Conservation (phyloP, 2,113 vertebrate genomes). For the Nyctereutes procyonoides region DNA sequence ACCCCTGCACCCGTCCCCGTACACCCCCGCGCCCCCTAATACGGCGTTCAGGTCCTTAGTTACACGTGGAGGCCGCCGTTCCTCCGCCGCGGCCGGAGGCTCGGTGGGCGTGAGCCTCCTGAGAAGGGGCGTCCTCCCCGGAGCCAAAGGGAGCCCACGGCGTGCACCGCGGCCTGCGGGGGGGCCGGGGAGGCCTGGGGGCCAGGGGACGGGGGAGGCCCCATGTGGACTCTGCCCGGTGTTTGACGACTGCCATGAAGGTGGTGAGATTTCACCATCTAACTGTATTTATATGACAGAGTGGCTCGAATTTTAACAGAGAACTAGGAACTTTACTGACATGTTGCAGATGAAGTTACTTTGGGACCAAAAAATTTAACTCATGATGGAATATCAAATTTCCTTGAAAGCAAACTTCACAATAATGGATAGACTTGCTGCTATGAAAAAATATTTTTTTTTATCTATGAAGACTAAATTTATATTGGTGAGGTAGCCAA, state of each 20-base stretch:
- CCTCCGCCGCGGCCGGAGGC: too few species aligned
- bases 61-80: too few species aligned
- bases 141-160: too few species aligned
- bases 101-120: too few species aligned
- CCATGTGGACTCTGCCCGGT: too few species aligned
- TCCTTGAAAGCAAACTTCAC: conserved; percentile 54
- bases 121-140: too few species aligned
- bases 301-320: conserved; percentile 94
- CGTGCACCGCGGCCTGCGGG: too few species aligned
- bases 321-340: conserved; percentile 34
- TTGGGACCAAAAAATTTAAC: conserved; percentile 38
- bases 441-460: conserved; percentile 47
- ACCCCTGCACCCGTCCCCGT: too few species aligned
- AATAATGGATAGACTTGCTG: conserved; percentile 30
- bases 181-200: too few species aligned
- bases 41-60: too few species aligned
- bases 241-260: conserved; percentile 98
- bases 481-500: conserved; percentile 40
- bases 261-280: conserved; percentile 97
- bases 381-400: conserved; percentile 50
- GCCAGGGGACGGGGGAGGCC: too few species aligned
- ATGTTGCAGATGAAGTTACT: conserved; percentile 65
- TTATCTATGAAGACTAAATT: conserved; percentile 60
- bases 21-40: too few species aligned
- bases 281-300: conserved; percentile 97